These are phyloP conservation scores for Trichonephila inaurata DNA, from an alignment of 1,140 invertebrate genomes.

Conservation along the genomic window DNA sequence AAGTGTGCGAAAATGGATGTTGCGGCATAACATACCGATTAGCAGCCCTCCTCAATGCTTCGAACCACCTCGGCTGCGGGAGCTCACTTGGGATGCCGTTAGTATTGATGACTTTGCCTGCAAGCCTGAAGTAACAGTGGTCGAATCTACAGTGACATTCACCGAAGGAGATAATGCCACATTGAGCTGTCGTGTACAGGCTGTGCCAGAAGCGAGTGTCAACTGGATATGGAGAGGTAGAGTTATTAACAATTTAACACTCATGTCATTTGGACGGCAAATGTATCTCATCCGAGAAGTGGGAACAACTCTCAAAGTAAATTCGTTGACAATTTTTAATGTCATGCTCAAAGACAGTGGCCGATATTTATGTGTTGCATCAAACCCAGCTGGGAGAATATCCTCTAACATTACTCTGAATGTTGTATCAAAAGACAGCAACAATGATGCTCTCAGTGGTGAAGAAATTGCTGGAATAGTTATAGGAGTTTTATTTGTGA, in stretches of 20 bases:
- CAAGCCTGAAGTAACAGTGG: slow-evolving; percentile 87
- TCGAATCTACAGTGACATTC: slow-evolving; percentile 81
- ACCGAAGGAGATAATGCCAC: slow-evolving; percentile 79
- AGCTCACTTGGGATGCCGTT: slow-evolving; percentile 85
- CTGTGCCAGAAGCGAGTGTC: slow-evolving; percentile 88
- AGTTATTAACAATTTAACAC: slow-evolving; percentile 87
- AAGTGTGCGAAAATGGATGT: slow-evolving; percentile 89
- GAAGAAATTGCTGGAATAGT: slow-evolving; percentile 92
- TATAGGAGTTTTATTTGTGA: slow-evolving; percentile 88
- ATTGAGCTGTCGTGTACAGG: slow-evolving; percentile 86
- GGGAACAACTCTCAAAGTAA: slow-evolving; percentile 85
- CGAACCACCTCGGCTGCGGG: slow-evolving; percentile 85
- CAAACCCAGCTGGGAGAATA: slow-evolving; percentile 94
- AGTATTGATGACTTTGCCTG: slow-evolving; percentile 88
- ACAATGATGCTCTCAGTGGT: slow-evolving; percentile 89
- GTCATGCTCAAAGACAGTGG: slow-evolving; percentile 92
- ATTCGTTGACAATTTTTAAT: slow-evolving; percentile 89
- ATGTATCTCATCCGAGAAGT: slow-evolving; percentile 88
- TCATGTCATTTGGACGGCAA: slow-evolving; percentile 83
- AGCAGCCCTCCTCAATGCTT: slow-evolving; percentile 86
- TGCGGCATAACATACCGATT: slow-evolving; percentile 87
- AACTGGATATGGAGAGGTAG: slow-evolving; percentile 94
- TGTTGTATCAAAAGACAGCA: slow-evolving; percentile 85
- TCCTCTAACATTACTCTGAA: slow-evolving; percentile 94
- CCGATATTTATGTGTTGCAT: slow-evolving; percentile 89